phyloP scores from a whole-genome alignment of 2,113 vertebrate species.

The Pangasianodon hypophthalmus region DNA sequence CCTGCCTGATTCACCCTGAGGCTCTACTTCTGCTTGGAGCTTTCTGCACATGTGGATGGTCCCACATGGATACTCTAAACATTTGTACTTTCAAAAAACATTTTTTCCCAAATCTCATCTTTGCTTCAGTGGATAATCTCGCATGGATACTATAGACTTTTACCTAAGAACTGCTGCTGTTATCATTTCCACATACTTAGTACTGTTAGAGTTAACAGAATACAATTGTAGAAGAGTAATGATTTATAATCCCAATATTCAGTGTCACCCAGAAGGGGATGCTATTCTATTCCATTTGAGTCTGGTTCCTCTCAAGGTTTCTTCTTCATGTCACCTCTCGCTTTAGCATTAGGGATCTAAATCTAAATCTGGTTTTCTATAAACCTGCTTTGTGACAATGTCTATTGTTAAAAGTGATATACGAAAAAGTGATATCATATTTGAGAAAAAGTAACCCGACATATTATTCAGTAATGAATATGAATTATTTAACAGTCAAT shows the following conservation, averaged over 20 bases:
- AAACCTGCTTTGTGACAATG: neutral
- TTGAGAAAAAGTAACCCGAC: neutral
- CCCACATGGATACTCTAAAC: no score
- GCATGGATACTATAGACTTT: neutral
- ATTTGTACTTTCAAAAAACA: no score
- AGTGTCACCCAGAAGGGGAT: neutral
- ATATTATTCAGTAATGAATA: neutral
- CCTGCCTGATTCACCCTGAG: neutral
- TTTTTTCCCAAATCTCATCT: no score
- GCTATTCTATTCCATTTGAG: neutral
- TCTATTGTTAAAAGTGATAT: neutral
- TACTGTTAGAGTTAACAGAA: neutral
- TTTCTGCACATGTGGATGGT: no score
- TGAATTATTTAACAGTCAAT: neutral
- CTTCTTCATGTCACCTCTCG: neutral
- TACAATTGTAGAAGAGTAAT: neutral
- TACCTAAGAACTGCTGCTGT: neutral
- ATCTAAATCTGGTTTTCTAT: neutral
- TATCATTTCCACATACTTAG: neutral
- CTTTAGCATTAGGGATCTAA: neutral
- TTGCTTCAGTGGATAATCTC: no score
- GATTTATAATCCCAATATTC: neutral
- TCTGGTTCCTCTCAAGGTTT: neutral
- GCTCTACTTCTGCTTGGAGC: neutral
- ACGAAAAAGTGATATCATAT: neutral